These are phyloP conservation scores for Drosophila malerkotliana DNA, from an alignment of 1,140 invertebrate genomes.

Conservation along the genomic window DNA sequence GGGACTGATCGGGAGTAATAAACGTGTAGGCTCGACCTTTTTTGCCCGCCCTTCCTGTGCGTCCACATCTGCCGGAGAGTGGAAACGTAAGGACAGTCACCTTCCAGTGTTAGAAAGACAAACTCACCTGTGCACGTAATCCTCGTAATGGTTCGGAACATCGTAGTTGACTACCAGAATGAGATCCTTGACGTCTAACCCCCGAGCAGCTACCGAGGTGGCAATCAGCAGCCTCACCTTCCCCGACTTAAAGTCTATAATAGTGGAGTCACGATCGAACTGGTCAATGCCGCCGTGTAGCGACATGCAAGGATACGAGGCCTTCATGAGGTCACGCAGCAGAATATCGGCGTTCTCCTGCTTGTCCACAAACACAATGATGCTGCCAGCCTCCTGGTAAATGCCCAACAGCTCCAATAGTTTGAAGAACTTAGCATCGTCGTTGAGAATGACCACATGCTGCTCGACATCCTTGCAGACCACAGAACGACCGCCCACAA, in stretches of 20 bases:
- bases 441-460: conserved; percentile 96
- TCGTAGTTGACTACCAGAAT: conserved; percentile 99
- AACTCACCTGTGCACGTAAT: conserved; percentile 95
- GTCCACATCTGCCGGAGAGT: conserved; percentile 90
- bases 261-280: conserved; percentile 98
- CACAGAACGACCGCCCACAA: conserved; percentile 98
- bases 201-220: conserved; percentile 98
- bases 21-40: conserved; percentile 99
- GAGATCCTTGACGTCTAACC: conserved; percentile 98
- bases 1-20: conserved; percentile 96
- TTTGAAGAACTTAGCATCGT: conserved; percentile 99
- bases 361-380: conserved; percentile 99
- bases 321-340: conserved; percentile 98
- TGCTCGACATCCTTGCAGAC: conserved; percentile 99
- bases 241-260: conserved; percentile 98
- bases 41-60: conserved; percentile 97
- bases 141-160: conserved; percentile 99
- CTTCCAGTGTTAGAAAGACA: neutral
- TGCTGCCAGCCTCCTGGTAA: conserved; percentile 96
- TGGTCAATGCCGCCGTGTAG: conserved; percentile 99
- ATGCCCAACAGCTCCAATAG: conserved; percentile 97
- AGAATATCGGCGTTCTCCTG: conserved; percentile 98
- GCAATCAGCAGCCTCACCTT: conserved; percentile 94
- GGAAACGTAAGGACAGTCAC: neutral
- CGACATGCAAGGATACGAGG: conserved; percentile 97